Base-by-base conservation (phyloP, 1,140 invertebrate species). In the Bombus waltoni region DNA sequence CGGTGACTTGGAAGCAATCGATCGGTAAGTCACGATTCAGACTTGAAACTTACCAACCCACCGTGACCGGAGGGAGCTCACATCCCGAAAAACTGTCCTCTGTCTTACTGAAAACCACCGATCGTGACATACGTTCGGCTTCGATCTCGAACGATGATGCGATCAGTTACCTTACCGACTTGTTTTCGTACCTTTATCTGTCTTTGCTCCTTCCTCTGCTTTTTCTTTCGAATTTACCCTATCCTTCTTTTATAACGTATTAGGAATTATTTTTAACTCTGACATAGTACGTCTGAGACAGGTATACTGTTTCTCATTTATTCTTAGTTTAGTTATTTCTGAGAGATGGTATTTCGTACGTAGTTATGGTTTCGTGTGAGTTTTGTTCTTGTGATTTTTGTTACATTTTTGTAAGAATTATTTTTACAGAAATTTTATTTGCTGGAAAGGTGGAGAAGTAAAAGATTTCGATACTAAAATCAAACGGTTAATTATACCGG, bases 1-100 rank as follows among this genome's bases (percentile, higher is more conserved):
- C 96, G 4, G 97, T 99, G 73, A 97, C 97, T 44, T 99, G 98
- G 98, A 98, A 97, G 92, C 97, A 98, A 95, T 97, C 97, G 86
- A 97, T 98, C 83, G 97, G 97, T 97, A 96, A 95, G 96, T 88
- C 91, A 87, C 75, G 72, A 74, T 47, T 81, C 53, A n/a, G 13
- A 15, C 76, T 87, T 74, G 47, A 81, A 85, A 47, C 44, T 74
- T 22, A 62, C 28, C 73, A 25, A 88, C 78, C 59, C 53, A n/a
- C 38, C 65, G 22, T n/a, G 65, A 4, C 57, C 2, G 11, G 9
- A 15, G 22, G 35, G 8, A 68, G 18, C 35, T 68, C 66, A 18
- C 15, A 9, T 68, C 3, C 11, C 42, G 32, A 79, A 83, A 83
- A 83, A 84, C 77, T 68, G 66, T 35, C 35, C 53, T 59, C 66